Conservation (phyloP, 2,113 vertebrate genomes). For the Falco punctatus region DNA sequence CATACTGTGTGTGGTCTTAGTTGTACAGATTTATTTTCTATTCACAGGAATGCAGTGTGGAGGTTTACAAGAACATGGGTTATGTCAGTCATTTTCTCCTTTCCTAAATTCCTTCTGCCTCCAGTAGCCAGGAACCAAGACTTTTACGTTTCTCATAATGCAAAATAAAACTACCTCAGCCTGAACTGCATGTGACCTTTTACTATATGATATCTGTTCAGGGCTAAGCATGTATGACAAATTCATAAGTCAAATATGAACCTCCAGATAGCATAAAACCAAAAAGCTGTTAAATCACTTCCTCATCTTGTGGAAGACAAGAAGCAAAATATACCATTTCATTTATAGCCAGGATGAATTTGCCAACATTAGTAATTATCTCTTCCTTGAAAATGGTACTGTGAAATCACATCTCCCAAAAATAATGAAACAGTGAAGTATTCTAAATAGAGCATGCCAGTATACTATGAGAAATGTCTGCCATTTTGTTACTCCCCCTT, state of each 20-base stretch:
- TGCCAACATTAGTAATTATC: neutral
- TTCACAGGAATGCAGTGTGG: neutral
- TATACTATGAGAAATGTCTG: neutral
- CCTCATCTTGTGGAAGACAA: conserved; percentile 26
- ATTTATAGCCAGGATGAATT: neutral
- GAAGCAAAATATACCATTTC: neutral
- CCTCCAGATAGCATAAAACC: conserved; percentile 65
- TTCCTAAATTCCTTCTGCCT: conserved; percentile 30
- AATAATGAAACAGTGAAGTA: neutral
- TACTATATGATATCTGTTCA: conserved; percentile 29
- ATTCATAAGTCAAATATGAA: conserved; percentile 59
- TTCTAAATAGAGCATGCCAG: neutral
- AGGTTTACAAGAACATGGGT: conserved; percentile 48
- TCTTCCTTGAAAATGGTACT: neutral
- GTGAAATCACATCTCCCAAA: neutral
- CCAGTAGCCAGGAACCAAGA: conserved; percentile 7
- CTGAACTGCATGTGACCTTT: conserved; percentile 56
- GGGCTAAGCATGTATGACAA: conserved; percentile 61
- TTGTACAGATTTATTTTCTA: conserved; percentile 32
- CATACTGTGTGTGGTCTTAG: conserved; percentile 21
- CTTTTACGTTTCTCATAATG: neutral
- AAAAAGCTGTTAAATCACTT: conserved; percentile 27
- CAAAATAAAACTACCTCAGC: conserved; percentile 51
- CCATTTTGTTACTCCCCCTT: neutral
- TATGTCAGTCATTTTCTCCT: conserved; percentile 37